Evolutionary conservation across 2,797 vertebrate genomes (phyloP).

Genomic region (Typhlichthys eigenmanni): DNA sequence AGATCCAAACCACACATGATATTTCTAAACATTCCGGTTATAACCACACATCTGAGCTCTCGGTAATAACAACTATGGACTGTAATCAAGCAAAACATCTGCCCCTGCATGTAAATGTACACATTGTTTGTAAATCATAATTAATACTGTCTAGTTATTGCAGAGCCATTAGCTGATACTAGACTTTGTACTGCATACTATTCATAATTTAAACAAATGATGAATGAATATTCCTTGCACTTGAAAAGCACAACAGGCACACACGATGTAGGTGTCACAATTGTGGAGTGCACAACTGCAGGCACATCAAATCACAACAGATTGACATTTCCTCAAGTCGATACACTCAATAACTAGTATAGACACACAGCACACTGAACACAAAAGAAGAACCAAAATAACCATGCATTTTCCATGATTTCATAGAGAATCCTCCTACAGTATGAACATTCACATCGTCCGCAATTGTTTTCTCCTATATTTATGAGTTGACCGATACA

Average conservation of each 20-base stretch:
- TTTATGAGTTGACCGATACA: conserved; percentile 37
- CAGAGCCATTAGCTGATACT: conserved; percentile 39
- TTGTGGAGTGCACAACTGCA: conserved; percentile 62
- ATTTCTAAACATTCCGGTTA: conserved; percentile 64
- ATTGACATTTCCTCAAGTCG: conserved; percentile 56
- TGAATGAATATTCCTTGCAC: conserved; percentile 38
- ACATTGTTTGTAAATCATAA: conserved; percentile 45
- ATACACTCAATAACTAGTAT: conserved; percentile 56
- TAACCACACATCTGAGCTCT: conserved; percentile 56
- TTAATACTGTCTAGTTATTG: conserved; percentile 7
- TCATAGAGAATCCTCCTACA: conserved; percentile 42
- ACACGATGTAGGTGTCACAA: conserved; percentile 68
- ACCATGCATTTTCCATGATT: conserved; percentile 65
- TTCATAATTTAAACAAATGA: conserved; percentile 50
- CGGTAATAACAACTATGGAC: conserved; percentile 70
- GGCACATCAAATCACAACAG: conserved; percentile 71
- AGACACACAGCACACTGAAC: conserved; percentile 53
- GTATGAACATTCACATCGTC: conserved; percentile 43
- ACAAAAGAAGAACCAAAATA: conserved; percentile 62
- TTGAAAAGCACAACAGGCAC: conserved; percentile 71
- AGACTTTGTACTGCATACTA: conserved; percentile 45
- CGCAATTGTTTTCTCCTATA: conserved; percentile 27
- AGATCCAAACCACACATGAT: conserved; percentile 69
- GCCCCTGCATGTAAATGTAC: conserved; percentile 45
- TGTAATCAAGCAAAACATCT: conserved; percentile 58